Conservation (phyloP, 2,888 invertebrate species). For the Ophioninae sp. region DNA sequence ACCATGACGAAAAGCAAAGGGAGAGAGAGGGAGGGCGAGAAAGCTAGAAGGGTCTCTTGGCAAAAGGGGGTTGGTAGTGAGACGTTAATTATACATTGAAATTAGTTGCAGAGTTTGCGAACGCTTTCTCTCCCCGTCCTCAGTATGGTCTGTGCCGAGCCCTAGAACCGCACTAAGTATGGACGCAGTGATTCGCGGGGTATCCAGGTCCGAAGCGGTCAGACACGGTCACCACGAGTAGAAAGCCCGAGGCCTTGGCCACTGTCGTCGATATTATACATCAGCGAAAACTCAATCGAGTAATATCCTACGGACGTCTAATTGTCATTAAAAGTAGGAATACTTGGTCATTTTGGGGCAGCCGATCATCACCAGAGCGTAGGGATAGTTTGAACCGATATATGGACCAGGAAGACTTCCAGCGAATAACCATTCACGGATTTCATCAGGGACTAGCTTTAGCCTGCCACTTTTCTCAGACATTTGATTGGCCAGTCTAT, state of each 20-base stretch:
- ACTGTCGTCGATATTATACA: slow-evolving; percentile 78
- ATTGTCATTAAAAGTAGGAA: slow-evolving; percentile 72
- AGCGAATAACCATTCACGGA: background rate
- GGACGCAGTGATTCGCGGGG: slow-evolving; percentile 69
- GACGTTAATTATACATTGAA: slow-evolving; percentile 82
- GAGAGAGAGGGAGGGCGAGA: slow-evolving; percentile 48
- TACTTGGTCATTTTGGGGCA: background rate
- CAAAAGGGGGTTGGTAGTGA: slow-evolving; percentile 72
- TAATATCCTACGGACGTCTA: slow-evolving; percentile 77
- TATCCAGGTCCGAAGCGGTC: slow-evolving; percentile 65
- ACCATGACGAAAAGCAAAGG: slow-evolving; percentile 54
- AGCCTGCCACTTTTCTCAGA: background rate
- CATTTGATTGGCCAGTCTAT: background rate
- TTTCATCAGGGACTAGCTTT: background rate
- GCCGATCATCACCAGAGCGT: background rate
- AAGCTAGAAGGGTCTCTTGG: slow-evolving; percentile 57
- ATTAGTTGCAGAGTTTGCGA: slow-evolving; percentile 81
- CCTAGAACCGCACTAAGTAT: slow-evolving; percentile 79
- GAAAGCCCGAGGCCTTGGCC: slow-evolving; percentile 34
- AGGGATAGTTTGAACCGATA: background rate
- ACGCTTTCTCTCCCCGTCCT: slow-evolving; percentile 67
- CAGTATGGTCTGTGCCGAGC: slow-evolving; percentile 67
- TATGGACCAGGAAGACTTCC: background rate
- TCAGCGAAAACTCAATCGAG: slow-evolving; percentile 77
- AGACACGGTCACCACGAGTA: slow-evolving; percentile 58